These are phyloP conservation scores for Cephalopachus bancanus DNA, from an alignment of 2,797 vertebrate species.

Conservation along the genomic window DNA sequence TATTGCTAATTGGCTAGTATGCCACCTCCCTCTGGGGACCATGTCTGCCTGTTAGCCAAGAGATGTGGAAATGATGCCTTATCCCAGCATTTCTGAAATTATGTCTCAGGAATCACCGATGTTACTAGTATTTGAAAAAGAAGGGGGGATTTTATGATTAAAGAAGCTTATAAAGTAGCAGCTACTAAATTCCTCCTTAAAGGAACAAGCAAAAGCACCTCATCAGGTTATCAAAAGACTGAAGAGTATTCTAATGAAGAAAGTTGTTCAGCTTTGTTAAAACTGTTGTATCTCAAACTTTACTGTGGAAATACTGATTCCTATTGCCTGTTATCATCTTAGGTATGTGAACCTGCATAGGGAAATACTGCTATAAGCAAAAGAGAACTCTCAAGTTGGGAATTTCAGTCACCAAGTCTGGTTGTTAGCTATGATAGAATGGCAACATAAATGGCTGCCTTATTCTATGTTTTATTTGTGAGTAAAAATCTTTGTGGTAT, in stretches of 20 bases:
- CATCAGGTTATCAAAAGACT: neutral
- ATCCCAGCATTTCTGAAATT: constrained; percentile 22
- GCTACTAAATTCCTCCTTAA: neutral
- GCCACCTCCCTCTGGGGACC: neutral
- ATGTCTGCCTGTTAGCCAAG: neutral
- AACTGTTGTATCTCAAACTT: neutral
- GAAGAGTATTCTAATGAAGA: neutral
- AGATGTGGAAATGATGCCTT: neutral
- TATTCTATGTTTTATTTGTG: neutral
- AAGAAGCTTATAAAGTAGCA: neutral
- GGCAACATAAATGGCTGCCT: neutral
- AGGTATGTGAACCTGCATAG: neutral
- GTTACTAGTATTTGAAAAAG: neutral
- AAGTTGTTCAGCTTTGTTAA: neutral
- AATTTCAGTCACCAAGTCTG: neutral
- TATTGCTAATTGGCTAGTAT: neutral
- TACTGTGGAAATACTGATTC: neutral
- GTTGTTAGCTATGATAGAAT: neutral
- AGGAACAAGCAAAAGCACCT: neutral
- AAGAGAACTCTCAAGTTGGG: neutral
- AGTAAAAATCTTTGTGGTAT: constrained; percentile 16
- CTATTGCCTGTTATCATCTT: neutral
- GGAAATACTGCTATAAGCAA: neutral
- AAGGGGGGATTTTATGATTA: neutral
- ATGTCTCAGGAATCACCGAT: neutral